Base-by-base conservation (phyloP, 2,888 invertebrate species). In the Piscicola geometra region DNA sequence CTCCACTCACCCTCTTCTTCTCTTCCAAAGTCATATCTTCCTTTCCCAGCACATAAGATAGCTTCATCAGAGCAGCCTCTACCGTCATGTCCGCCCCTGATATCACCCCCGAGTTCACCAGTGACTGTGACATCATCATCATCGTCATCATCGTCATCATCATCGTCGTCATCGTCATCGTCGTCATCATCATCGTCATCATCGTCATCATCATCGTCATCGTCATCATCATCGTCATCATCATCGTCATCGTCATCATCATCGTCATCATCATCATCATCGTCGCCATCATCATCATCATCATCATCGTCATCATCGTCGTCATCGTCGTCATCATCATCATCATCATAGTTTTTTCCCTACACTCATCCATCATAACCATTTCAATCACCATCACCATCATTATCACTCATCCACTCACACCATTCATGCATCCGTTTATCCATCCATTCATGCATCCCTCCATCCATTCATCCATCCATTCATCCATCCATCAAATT, bases 31-130 rank as follows among this genome's bases (percentile, higher is more conserved):
- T 80, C 85, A 85, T 86, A 52, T 85, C 84, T 3, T 88, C 87
- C 83, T 94, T 92, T 0, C 93, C 91, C 33, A 97, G 86, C 0
- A 97, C 92, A 82, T 94, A 97, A 0, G 91, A 89, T 0, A 98
- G 87, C 85, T 98, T 98, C 0, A 93, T 90, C 12, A 96, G 88
- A 0, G 96, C 95, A 0, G 97, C 94, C 85, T 97, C 97, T 0
- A 93, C 91, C 0, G 97, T 73, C 73, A 73, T 73, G 64, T 73
- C 73, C 5, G 2, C 33, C 28, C 73, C 73, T n/a, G 73, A 73
- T 64, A 64, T 73, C 64, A 73, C 73, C 15, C 73, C 73, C 36
- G 28, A 33, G 2, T 73, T 56, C 0, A 33, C 32, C 33, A 73
- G 64, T 5, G 73, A 60, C 73, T 73, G 73, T 15, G 32, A 3